Conservation (phyloP, 2,888 invertebrate species). For the Subacronicta megacephala region DNA sequence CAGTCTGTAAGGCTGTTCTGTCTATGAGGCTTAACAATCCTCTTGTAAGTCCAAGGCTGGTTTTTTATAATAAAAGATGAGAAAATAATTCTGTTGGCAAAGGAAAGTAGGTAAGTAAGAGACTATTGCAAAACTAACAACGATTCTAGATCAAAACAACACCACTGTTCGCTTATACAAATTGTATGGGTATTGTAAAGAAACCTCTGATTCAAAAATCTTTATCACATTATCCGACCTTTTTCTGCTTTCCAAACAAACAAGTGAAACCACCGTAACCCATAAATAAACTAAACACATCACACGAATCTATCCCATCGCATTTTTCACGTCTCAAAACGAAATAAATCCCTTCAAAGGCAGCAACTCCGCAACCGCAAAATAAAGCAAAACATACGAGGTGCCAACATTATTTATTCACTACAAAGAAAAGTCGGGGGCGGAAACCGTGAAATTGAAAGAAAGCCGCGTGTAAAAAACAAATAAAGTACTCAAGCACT, state of each 20-base stretch:
- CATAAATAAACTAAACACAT: slow-evolving; percentile 52
- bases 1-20: no score
- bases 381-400: slow-evolving; percentile 75
- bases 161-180: no score
- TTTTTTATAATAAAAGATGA: no score
- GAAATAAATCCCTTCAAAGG: slow-evolving; percentile 68
- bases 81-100: no score
- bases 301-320: slow-evolving; percentile 39
- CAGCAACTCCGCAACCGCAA: slow-evolving; percentile 71
- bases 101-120: no score
- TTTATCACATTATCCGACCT: slow-evolving; percentile 43
- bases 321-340: slow-evolving; percentile 61
- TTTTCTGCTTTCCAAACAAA: slow-evolving; percentile 26
- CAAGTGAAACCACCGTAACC: slow-evolving; percentile 39
- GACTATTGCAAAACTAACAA: no score
- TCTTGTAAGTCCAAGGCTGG: no score
- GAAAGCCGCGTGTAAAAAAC: slow-evolving; percentile 70
- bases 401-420: slow-evolving; percentile 87
- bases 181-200: neutral
- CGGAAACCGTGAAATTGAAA: slow-evolving; percentile 84
- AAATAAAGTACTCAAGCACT: slow-evolving; percentile 58
- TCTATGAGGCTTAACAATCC: no score
- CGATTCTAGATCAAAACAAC: no score
- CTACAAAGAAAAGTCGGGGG: slow-evolving; percentile 73
- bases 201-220: slow-evolving; percentile 14